phyloP scores from a whole-genome alignment of 2,888 invertebrate species.

The Orthosia gracilis region DNA sequence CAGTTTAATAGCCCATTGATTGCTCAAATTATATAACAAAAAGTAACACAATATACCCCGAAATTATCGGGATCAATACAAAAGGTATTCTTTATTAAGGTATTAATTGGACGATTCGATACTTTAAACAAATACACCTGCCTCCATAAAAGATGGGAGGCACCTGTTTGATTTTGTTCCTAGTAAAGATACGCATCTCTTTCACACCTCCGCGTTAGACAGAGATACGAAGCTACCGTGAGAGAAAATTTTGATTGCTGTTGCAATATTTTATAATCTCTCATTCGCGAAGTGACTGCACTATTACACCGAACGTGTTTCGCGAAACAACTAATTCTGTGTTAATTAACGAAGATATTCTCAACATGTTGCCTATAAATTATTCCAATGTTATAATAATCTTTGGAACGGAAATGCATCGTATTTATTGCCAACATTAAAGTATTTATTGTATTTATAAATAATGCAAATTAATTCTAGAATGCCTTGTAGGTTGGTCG shows the following conservation, averaged over 20 bases:
- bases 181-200: conserved; percentile 58
- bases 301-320: conserved; percentile 63
- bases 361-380: conserved; percentile 52
- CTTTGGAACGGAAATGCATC: conserved; percentile 51
- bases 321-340: conserved; percentile 55
- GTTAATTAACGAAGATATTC: conserved; percentile 55
- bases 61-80: conserved; percentile 63
- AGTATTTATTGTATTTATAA: conserved; percentile 49
- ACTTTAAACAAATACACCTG: conserved; percentile 84
- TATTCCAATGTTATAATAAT: conserved; percentile 49
- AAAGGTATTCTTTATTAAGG: conserved; percentile 67
- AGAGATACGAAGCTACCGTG: conserved; percentile 56
- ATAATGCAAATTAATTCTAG: conserved; percentile 32
- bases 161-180: conserved; percentile 75
- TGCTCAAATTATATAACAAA: conserved; percentile 69
- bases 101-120: conserved; percentile 81
- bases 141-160: conserved; percentile 58
- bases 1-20: conserved; percentile 69
- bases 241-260: conserved; percentile 65
- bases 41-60: conserved; percentile 65
- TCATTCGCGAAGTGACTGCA: conserved; percentile 60
- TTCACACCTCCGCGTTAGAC: conserved; percentile 57
- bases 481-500: conserved; percentile 3
- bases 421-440: conserved; percentile 49
- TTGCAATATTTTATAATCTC: conserved; percentile 65